Conservation (phyloP, 2,888 invertebrate genomes). For the Embidobia sp. region DNA sequence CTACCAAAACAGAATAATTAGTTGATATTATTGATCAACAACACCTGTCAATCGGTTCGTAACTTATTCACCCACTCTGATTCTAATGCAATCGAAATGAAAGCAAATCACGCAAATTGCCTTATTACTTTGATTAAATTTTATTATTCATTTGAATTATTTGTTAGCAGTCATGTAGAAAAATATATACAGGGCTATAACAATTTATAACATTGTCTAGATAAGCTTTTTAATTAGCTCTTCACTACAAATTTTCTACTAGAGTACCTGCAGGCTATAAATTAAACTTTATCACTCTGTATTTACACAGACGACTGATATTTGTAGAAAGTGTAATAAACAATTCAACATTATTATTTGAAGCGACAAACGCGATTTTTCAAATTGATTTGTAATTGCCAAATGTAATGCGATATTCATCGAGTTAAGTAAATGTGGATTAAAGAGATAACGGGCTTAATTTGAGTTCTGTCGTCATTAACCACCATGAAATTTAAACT, state of each 20-base stretch:
- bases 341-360: neutral
- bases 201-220: constrained; percentile 40
- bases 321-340: constrained; percentile 23
- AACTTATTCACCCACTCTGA: too few relatives aligned
- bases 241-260: constrained; percentile 40
- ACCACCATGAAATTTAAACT: constrained; percentile 62
- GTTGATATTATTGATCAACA: too few relatives aligned
- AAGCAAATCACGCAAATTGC: too few relatives aligned
- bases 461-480: constrained; percentile 61
- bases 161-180: constrained; percentile 7
- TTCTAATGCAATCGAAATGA: too few relatives aligned
- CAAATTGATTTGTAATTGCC: constrained; percentile 53
- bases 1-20: neutral
- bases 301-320: constrained; percentile 17
- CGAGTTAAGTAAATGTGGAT: constrained; percentile 57
- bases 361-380: constrained; percentile 17
- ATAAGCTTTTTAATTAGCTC: constrained; percentile 55
- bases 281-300: constrained; percentile 38
- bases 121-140: constrained; percentile 9
- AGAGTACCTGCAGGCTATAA: constrained; percentile 19
- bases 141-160: too few relatives aligned
- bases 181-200: constrained; percentile 33
- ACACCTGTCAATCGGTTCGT: too few relatives aligned
- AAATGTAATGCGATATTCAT: constrained; percentile 48
- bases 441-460: constrained; percentile 57